Evolutionary conservation across 2,797 vertebrate genomes (phyloP), one percentile per base, ranked within the genome.

Genomic region (Megalops cyprinoides): DNA sequence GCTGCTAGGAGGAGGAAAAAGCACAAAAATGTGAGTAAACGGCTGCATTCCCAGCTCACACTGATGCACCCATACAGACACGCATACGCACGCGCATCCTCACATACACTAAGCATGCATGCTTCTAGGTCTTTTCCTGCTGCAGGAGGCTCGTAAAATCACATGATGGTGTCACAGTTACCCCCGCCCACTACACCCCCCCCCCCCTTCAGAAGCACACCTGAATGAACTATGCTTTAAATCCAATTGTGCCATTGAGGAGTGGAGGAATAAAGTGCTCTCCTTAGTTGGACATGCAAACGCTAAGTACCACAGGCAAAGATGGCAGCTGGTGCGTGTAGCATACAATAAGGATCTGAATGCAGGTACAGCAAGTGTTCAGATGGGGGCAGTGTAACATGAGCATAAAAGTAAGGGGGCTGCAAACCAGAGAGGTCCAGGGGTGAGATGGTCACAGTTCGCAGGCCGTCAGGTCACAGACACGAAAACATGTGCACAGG

Each of bases 21-120:
- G 31, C 18, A 25, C 58, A 65, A 31, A 56, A 56, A 74, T 81
- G 74, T 69, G 37, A 77, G 74, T 81, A 69, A 71, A 77, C 31
- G 23, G 76, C 15, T 42, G 28, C 55, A 44, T 49, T 76, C 25
- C 49, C 53, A 58, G 51, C 34, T 71, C 31, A 71, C 8, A 23
- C 34, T 14, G 12, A 58, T 23, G n/a, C 56, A 23, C n/a, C 4
- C 56, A 69, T 31, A 37, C 65, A 69, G 20, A 62, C 55, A 42
- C 7, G 12, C 67, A n/a, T n/a, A 4, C 48, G 53, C 46, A 53
- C 74, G 23, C 18, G 14, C 44, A 55, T 20, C 37, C 51, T 55
- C 42, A 48, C 51, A 46, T 42, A 37, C 55, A 73, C n/a, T 15
- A 28, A 53, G 48, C 65, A 73, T 20, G 67, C n/a, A 51, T 79